A percentile compares a stretch with the other conserved stretches of the same genome.
phyloP scores from a whole-genome alignment of 1,140 invertebrate species.

The Calosoma granatense region DNA sequence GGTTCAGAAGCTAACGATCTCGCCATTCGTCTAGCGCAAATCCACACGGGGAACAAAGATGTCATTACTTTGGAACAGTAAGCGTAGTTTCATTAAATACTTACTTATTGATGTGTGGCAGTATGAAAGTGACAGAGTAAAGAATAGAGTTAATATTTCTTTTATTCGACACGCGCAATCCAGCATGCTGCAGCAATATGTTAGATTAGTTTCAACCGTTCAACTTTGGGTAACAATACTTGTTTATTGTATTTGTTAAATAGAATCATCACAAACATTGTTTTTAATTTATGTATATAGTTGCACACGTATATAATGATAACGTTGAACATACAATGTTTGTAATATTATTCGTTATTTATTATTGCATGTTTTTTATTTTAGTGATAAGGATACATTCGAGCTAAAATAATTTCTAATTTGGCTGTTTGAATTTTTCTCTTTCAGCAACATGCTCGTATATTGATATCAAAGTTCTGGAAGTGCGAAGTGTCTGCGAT shows the following conservation, averaged over 20 bases:
- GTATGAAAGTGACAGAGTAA: too few species aligned
- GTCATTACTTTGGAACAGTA: conserved; percentile 93
- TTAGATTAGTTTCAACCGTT: too few species aligned
- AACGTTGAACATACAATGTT: not conserved
- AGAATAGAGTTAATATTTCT: too few species aligned
- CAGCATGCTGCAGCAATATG: too few species aligned
- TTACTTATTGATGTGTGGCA: too few species aligned
- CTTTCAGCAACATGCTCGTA: not conserved
- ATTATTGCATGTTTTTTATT: not conserved
- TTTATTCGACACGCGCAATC: too few species aligned
- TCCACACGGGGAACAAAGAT: conserved; percentile 81
- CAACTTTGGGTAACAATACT: too few species aligned
- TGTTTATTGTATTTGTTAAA: too few species aligned
- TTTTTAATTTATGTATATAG: too few species aligned
- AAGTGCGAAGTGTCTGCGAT: too few species aligned
- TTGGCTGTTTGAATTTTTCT: not conserved
- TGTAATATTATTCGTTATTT: not conserved
- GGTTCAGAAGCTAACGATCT: conserved; percentile 99
- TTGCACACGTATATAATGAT: not conserved
- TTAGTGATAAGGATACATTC: not conserved
- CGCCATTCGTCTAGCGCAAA: conserved; percentile 79
- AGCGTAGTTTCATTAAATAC: conserved; percentile 38
- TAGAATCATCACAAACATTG: too few species aligned
- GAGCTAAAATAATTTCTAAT: not conserved
- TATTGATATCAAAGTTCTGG: not conserved